These are phyloP conservation scores for Leptopilina myrica DNA, from an alignment of 2,888 invertebrate genomes.

Conservation along the genomic window DNA sequence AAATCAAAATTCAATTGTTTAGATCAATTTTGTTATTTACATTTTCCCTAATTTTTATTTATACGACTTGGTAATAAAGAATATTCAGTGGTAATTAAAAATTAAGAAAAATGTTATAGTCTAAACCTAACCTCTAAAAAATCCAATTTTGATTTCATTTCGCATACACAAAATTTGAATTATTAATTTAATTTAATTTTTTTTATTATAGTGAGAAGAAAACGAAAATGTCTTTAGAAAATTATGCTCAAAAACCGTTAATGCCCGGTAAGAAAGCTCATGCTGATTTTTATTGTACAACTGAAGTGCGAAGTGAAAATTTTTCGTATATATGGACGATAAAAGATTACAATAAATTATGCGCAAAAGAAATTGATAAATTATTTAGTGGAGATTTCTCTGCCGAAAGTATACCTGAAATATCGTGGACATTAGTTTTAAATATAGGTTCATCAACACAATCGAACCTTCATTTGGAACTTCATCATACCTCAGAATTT, in stretches of 20 bases:
- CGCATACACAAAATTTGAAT: too few relatives aligned
- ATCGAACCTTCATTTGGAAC: not conserved
- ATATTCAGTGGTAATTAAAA: too few relatives aligned
- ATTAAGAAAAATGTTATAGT: too few relatives aligned
- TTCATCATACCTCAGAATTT: not conserved
- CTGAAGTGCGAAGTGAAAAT: not conserved
- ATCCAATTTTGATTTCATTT: too few relatives aligned
- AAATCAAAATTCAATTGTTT: too few relatives aligned
- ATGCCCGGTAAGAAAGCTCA: not conserved
- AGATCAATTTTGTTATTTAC: too few relatives aligned
- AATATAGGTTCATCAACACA: not conserved
- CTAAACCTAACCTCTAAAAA: too few relatives aligned
- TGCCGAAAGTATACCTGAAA: not conserved
- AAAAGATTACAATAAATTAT: conserved; percentile 3
- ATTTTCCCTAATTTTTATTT: too few relatives aligned
- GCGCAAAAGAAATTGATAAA: not conserved
- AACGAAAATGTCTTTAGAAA: too few relatives aligned
- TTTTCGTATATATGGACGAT: conserved; percentile 12
- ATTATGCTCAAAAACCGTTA: not conserved
- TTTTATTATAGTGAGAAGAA: too few relatives aligned
- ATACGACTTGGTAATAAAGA: too few relatives aligned
- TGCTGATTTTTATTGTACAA: conserved; percentile 4
- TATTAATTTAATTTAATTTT: too few relatives aligned
- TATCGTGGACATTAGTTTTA: not conserved
- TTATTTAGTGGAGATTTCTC: not conserved